Evolutionary conservation across 2,797 vertebrate genomes (phyloP), one percentile per base, ranked within the genome.

Genomic region (Kryptolebias ocellatus): DNA sequence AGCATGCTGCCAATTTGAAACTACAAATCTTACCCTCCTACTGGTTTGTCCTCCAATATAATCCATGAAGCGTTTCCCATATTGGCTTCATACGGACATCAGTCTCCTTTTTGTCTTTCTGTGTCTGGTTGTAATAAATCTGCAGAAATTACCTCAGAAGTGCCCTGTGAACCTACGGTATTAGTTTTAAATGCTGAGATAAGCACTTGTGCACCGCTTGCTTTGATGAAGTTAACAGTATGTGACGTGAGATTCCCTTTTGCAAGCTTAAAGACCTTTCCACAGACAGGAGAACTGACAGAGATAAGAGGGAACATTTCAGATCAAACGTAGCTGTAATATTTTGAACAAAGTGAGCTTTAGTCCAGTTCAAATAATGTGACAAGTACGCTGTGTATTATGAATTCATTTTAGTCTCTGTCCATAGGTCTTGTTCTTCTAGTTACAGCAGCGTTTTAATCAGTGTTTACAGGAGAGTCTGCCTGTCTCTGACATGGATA

Each of bases 391-490:
- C 6, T 34, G 34, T 34, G 34, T 42, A 14, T 42, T 42, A 42
- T 42, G 39, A 42, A 42, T 42, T 42, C 1, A 42, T 42, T 42
- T 42, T 3, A 42, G 46, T 76, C 5, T 4, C 62, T 18, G 50
- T 68, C 16, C 9, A 16, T 11, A 52, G 64, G 46, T 60, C 68
- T 16, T 20, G 37, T 78, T 54, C 65, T 78, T 34, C 29, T 65
- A 76, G 59, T 66, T 57, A 47, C 56, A 65, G 76, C 70, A 87
- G 78, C 9, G 72, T 71, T 80, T 80, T 79, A 89, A 90, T 90
- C 80, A 80, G 79, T 93, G 90, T 93, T 93, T 93, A 92, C 73
- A 87, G 74, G 79, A 91, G 79, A 88, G 78, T 47, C 80, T 57
- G 82, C 78, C 72, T 83, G 82, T 83, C 76, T 83, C 87, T 84